phyloP scores from a whole-genome alignment of 2,888 invertebrate genomes.

The Nephrotoma appendiculata region DNA sequence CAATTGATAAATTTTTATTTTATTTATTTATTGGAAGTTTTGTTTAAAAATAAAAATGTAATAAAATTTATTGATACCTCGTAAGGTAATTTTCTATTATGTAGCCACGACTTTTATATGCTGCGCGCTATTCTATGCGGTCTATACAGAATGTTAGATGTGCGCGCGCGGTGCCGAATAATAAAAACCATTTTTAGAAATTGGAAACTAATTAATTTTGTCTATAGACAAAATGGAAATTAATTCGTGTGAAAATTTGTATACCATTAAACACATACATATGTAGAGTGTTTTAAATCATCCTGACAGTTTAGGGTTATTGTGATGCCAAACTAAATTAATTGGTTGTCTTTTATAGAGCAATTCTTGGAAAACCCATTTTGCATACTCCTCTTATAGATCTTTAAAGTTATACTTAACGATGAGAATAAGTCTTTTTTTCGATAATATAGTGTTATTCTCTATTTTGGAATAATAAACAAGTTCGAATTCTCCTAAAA shows the following conservation, averaged over 20 bases:
- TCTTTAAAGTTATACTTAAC: too few species aligned
- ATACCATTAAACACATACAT: background rate
- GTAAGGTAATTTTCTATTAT: background rate
- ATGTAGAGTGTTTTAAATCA: background rate
- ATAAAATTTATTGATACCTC: background rate
- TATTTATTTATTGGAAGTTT: background rate
- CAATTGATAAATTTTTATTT: background rate
- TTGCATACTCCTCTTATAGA: too few species aligned
- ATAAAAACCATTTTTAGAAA: background rate
- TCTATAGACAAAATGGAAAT: background rate
- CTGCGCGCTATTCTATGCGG: background rate
- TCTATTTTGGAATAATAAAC: too few species aligned
- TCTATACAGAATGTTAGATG: background rate
- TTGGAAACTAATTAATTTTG: background rate
- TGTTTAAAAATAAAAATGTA: background rate
- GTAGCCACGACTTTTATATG: background rate
- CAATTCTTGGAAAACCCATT: too few species aligned
- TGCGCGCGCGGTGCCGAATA: background rate
- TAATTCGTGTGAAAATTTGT: background rate
- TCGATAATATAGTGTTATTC: too few species aligned
- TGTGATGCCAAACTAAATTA: background rate
- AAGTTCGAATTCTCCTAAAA: too few species aligned
- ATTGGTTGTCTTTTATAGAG: background rate
- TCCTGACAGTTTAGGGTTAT: background rate
- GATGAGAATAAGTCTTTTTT: too few species aligned